A percentile compares a stretch with the other conserved stretches of the same genome.
phyloP scores from a whole-genome alignment of 2,888 invertebrate genomes.

The Mesorhabditis spiculigera region DNA sequence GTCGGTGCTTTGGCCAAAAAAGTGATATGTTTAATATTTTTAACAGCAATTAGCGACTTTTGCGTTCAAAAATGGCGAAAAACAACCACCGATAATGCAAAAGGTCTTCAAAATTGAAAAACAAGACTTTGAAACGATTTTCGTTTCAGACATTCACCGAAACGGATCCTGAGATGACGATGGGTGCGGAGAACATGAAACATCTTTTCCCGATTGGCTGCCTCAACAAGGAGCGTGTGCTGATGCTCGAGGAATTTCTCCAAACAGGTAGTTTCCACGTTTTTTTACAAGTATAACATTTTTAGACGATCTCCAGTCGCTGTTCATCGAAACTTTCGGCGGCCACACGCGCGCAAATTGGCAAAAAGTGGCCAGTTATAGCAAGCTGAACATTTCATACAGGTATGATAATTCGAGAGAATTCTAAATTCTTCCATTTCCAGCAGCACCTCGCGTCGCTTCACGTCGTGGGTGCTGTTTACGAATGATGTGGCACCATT shows the following conservation, averaged over 20 bases:
- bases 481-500: background rate
- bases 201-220: background rate
- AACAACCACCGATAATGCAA: too few relatives aligned
- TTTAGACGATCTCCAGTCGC: background rate
- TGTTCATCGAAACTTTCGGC: background rate
- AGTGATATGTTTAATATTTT: too few relatives aligned
- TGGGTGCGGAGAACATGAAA: conserved; percentile 2
- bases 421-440: too few relatives aligned
- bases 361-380: conserved; percentile 4
- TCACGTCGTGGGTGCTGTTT: background rate
- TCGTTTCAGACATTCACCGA: background rate
- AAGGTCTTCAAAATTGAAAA: too few relatives aligned
- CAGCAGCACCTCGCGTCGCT: background rate
- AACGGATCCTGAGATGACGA: conserved; percentile 2
- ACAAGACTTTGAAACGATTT: too few relatives aligned
- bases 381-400: background rate
- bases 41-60: too few relatives aligned
- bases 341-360: background rate
- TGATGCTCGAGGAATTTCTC: background rate
- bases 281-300: too few relatives aligned
- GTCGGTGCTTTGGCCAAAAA: too few relatives aligned
- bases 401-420: too few relatives aligned
- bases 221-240: background rate
- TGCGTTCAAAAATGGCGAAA: too few relatives aligned
- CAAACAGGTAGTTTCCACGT: background rate